Percentiles rank a stretch among this genome's conserved stretches.
phyloP scores from a whole-genome alignment of 2,888 invertebrate genomes.

The Drosophila mettleri region DNA sequence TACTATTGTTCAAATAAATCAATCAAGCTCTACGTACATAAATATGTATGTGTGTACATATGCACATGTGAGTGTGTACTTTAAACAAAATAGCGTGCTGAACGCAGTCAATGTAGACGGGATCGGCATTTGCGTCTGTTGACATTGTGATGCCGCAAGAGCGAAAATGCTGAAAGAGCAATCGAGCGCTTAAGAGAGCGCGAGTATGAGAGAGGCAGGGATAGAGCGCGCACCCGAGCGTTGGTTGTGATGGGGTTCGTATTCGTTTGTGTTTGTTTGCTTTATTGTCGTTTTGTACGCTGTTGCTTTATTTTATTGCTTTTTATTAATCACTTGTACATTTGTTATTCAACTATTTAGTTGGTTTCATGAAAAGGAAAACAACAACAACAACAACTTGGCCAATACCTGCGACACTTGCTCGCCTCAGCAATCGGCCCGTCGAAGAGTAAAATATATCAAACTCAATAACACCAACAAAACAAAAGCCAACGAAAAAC shows the following conservation, averaged over 20 bases:
- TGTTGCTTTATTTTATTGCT: conserved; percentile 22
- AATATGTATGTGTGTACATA: too few relatives aligned
- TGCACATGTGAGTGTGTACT: too few relatives aligned
- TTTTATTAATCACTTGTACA: conserved; percentile 45
- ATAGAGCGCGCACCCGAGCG: neutral
- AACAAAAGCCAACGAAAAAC: conserved; percentile 9
- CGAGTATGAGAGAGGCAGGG: neutral
- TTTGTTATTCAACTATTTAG: conserved; percentile 53
- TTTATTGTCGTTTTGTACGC: conserved; percentile 26
- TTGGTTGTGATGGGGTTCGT: conserved; percentile 13
- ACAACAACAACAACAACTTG: conserved; percentile 5
- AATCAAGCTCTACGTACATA: too few relatives aligned
- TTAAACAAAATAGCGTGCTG: conserved; percentile 18
- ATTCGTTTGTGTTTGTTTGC: conserved; percentile 42
- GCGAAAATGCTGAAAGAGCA: conserved; percentile 16
- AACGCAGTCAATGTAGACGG: conserved; percentile 54
- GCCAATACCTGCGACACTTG: conserved; percentile 31
- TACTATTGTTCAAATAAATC: conserved; percentile 2
- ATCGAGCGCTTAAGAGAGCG: neutral
- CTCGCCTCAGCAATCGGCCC: conserved; percentile 5
- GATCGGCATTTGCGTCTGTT: conserved; percentile 48
- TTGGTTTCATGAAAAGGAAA: conserved; percentile 8
- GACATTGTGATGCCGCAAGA: conserved; percentile 43
- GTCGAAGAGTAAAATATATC: conserved; percentile 26
- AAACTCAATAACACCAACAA: conserved; percentile 31